A percentile compares a stretch with the other conserved stretches of the same genome.
These are phyloP conservation scores for Jaculus jaculus DNA, from an alignment of 2,113 vertebrate genomes.

Conservation along the genomic window DNA sequence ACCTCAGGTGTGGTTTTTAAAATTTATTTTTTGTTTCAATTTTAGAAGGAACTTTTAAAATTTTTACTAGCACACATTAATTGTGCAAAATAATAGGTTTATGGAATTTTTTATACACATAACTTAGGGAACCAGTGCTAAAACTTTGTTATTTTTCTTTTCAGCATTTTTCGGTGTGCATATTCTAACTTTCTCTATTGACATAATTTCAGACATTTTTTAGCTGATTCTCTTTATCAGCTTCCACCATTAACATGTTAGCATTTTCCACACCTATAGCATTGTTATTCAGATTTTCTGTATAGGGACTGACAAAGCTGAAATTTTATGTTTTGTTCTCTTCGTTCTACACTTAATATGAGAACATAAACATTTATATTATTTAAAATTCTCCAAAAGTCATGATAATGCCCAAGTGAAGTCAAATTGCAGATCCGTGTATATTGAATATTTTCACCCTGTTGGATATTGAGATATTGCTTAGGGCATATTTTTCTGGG, in stretches of 20 bases:
- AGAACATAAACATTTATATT: neutral
- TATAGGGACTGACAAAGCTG: neutral
- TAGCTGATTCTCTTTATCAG: neutral
- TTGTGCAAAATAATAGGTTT: neutral
- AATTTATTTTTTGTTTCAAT: neutral
- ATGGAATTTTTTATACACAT: neutral
- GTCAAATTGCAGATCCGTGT: neutral
- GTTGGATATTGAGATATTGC: neutral
- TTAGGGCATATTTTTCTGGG: neutral
- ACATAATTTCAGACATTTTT: constrained; percentile 31
- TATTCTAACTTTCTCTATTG: constrained; percentile 23
- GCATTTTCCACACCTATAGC: neutral
- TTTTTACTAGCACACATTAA: neutral
- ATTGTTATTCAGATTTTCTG: neutral
- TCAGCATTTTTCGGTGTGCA: neutral
- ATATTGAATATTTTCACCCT: neutral
- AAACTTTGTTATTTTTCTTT: neutral
- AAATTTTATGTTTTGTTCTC: neutral
- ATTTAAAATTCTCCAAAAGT: constrained; percentile 23
- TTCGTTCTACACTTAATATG: neutral
- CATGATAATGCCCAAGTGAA: neutral
- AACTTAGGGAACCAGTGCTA: neutral
- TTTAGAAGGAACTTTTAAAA: neutral
- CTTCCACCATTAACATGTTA: neutral
- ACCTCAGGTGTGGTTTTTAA: neutral